phyloP scores from a whole-genome alignment of 2,888 invertebrate species.

The Calliopum simillimum region DNA sequence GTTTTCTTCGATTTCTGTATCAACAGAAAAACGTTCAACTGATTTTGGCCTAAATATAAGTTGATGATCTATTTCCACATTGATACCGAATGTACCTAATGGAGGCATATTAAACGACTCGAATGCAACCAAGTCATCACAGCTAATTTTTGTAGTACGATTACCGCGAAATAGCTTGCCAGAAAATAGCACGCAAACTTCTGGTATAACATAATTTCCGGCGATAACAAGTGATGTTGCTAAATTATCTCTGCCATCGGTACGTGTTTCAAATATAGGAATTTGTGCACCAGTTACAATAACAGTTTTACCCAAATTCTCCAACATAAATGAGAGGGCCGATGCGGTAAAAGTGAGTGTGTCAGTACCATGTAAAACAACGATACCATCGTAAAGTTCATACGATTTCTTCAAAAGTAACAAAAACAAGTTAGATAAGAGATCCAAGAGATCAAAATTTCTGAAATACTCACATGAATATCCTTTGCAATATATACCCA shows the following conservation, averaged over 20 bases:
- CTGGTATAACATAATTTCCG: constrained; percentile 89
- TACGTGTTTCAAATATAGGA: constrained; percentile 92
- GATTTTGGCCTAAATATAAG: constrained; percentile 73
- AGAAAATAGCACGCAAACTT: constrained; percentile 93
- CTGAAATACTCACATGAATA: constrained; percentile 75
- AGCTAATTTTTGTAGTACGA: constrained; percentile 65
- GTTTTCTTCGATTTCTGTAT: constrained; percentile 81
- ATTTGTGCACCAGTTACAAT: constrained; percentile 96
- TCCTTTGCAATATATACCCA: constrained; percentile 92
- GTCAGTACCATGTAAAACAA: constrained; percentile 95
- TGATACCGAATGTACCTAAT: constrained; percentile 84
- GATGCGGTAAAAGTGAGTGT: constrained; percentile 96
- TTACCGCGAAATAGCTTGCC: constrained; percentile 91
- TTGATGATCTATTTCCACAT: constrained; percentile 72
- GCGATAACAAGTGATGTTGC: constrained; percentile 90
- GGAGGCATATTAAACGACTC: constrained; percentile 84
- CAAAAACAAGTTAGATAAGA: constrained; percentile 2
- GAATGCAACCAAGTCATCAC: constrained; percentile 64
- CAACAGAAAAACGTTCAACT: constrained; percentile 77
- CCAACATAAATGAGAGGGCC: constrained; percentile 96
- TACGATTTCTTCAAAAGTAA: constrained; percentile 75
- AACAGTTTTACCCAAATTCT: constrained; percentile 92
- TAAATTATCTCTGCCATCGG: constrained; percentile 95
- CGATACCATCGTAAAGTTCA: constrained; percentile 89
- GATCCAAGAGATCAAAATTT: neutral